Conservation (phyloP, 2,888 invertebrate species). For the Melieria crassipennis region DNA sequence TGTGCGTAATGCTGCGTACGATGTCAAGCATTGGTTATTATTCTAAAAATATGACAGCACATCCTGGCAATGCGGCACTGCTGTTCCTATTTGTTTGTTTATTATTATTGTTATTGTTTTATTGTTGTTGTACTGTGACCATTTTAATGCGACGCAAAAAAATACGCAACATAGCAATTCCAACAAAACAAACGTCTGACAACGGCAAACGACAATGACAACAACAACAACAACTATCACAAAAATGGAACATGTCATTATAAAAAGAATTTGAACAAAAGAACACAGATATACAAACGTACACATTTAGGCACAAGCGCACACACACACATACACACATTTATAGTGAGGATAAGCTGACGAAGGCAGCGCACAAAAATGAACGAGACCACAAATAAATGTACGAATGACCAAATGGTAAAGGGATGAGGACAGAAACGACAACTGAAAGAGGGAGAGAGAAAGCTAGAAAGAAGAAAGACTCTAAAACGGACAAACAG, state of each 20-base stretch:
- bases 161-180: slow-evolving; percentile 1
- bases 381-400: too few species aligned
- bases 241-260: slow-evolving; percentile 13
- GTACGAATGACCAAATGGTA: too few species aligned
- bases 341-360: background rate
- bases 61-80: too few species aligned
- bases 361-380: too few species aligned
- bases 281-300: slow-evolving; percentile 12
- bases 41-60: too few species aligned
- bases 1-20: too few species aligned
- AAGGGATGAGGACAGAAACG: too few species aligned
- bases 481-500: too few species aligned
- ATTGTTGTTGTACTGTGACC: too few species aligned
- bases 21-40: too few species aligned
- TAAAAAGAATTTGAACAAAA: slow-evolving; percentile 10
- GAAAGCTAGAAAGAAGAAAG: background rate
- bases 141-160: slow-evolving; percentile 13
- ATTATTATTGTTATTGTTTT: too few species aligned
- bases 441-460: background rate
- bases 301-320: background rate
- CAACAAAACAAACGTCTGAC: slow-evolving; percentile 9
- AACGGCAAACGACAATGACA: background rate
- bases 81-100: too few species aligned
- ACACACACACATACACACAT: slow-evolving; percentile 5
- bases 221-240: slow-evolving; percentile 1